A percentile compares a stretch with the other conserved stretches of the same genome.
These are phyloP conservation scores for Hippocampus kuda DNA, from an alignment of 2,797 vertebrate species.

Conservation along the genomic window DNA sequence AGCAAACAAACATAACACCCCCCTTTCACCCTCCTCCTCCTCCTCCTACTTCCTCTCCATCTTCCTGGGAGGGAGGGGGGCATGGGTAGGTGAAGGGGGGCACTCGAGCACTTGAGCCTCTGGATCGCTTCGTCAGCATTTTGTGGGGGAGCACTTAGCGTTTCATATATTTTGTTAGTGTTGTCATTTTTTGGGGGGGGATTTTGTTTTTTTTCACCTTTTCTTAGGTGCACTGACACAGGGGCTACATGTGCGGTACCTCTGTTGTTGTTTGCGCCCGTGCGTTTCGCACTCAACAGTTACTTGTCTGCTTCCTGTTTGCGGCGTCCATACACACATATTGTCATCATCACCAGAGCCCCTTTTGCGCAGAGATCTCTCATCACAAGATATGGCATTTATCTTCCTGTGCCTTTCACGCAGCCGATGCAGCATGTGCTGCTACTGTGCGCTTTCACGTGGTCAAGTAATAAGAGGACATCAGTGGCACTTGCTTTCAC, in stretches of 20 bases:
- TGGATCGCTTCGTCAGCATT: constrained; percentile 51
- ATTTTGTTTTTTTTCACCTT: constrained; percentile 36
- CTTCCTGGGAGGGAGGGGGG: constrained; percentile 5
- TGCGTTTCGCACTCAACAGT: not conserved
- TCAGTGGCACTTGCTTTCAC: too few species aligned
- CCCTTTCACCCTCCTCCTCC: constrained; percentile 17
- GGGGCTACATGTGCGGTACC: not conserved
- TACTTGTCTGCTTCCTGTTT: not conserved
- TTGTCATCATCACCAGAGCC: not conserved
- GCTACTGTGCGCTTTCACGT: too few species aligned
- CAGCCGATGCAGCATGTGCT: too few species aligned
- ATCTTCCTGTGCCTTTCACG: too few species aligned
- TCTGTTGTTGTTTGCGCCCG: not conserved
- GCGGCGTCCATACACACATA: not conserved
- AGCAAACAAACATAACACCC: constrained; percentile 3
- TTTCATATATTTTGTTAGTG: constrained; percentile 49
- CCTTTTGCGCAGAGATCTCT: not conserved
- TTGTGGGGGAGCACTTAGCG: constrained; percentile 47
- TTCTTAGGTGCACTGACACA: constrained; percentile 25
- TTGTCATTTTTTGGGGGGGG: constrained; percentile 7
- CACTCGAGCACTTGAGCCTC: constrained; percentile 16
- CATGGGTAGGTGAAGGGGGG: not conserved
- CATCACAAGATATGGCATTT: not conserved
- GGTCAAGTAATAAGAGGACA: too few species aligned
- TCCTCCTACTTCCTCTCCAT: not conserved